phyloP scores from a whole-genome alignment of 2,888 invertebrate genomes.

The Drosophila subsilvestris region DNA sequence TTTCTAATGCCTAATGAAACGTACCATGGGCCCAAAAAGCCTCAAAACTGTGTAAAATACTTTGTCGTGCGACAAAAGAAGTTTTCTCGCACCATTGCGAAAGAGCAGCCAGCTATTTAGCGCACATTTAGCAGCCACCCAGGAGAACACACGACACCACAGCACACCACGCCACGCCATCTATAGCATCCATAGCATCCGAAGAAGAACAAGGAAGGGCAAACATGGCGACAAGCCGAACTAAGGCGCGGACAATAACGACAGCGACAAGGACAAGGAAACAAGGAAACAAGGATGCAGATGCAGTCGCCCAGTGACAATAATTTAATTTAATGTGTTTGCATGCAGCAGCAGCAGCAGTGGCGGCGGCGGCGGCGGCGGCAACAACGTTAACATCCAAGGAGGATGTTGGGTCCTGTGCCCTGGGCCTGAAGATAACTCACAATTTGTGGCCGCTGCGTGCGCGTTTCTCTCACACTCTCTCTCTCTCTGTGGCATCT shows the following conservation, averaged over 20 bases:
- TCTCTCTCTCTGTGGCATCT: conserved; percentile 28
- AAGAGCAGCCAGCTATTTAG: conserved; percentile 12
- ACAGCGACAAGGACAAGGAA: conserved; percentile 26
- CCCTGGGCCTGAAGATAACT: conserved; percentile 66
- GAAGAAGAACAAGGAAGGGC: conserved; percentile 1
- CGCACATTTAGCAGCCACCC: conserved; percentile 60
- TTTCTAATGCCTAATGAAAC: conserved; percentile 70
- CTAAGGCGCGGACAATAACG: conserved; percentile 60
- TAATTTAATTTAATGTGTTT: conserved; percentile 80
- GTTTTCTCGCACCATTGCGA: conserved; percentile 29
- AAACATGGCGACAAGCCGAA: conserved; percentile 50
- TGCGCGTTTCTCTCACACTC: conserved; percentile 36
- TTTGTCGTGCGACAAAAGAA: conserved; percentile 16
- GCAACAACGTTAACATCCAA: conserved; percentile 26
- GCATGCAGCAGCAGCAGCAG: conserved; percentile 66
- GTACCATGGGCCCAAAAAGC: conserved; percentile 59
- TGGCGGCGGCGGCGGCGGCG: conserved; percentile 4
- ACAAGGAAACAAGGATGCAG: conserved; percentile 31
- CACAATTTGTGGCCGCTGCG: conserved; percentile 76
- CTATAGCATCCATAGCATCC: neutral
- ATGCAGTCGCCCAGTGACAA: conserved; percentile 61
- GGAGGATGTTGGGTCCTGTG: conserved; percentile 44
- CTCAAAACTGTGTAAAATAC: conserved; percentile 1
- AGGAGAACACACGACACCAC: neutral
- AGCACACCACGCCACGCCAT: too few species aligned